Percentiles rank a stretch among this genome's conserved stretches.
These are phyloP conservation scores for Poeciliopsis retropinna DNA, from an alignment of 2,113 vertebrate genomes.

Conservation along the genomic window DNA sequence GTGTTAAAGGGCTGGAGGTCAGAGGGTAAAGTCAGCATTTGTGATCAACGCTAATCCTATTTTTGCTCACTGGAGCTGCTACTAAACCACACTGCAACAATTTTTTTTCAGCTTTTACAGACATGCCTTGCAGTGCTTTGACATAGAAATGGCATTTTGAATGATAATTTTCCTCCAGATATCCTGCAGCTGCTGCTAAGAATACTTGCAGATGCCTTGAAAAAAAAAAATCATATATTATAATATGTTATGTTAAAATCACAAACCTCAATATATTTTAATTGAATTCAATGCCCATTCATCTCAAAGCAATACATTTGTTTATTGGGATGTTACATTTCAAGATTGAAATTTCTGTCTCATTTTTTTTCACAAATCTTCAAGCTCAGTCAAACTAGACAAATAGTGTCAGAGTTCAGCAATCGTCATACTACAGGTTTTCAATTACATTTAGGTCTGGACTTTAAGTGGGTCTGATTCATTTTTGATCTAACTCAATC, in stretches of 20 bases:
- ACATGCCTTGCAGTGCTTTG: conserved; percentile 14
- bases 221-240: not conserved
- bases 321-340: too few species aligned
- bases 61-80: not conserved
- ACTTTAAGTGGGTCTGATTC: not conserved
- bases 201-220: not conserved
- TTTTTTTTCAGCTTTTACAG: conserved; percentile 29
- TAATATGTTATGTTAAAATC: too few species aligned
- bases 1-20: too few species aligned
- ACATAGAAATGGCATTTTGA: conserved; percentile 16
- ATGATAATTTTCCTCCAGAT: conserved; percentile 30
- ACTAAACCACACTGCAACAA: not conserved
- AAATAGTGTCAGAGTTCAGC: not conserved
- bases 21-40: not conserved
- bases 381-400: not conserved
- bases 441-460: not conserved
- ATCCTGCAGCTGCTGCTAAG: conserved; percentile 10
- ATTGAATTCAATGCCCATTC: not conserved
- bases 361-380: not conserved
- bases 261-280: not conserved
- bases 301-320: not conserved
- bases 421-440: not conserved
- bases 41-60: not conserved
- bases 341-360: too few species aligned
- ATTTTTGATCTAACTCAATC: not conserved